Evolutionary conservation across 1,140 invertebrate species (phyloP).

Genomic region (Drosophila pseudoobscura): DNA sequence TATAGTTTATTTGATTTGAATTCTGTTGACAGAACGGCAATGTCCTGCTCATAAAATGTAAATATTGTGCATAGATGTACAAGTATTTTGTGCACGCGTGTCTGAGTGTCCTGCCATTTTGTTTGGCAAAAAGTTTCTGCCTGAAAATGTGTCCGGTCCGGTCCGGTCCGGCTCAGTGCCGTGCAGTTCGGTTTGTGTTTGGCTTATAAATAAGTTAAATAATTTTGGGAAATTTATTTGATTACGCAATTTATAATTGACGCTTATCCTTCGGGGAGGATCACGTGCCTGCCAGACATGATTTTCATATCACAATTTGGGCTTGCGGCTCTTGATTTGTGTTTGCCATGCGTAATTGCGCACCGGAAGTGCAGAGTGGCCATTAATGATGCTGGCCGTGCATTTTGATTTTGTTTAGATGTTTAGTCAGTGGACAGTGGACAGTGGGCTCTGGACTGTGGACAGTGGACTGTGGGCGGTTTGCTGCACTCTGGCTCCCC

Average conservation of each 20-base stretch:
- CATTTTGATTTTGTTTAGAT: slow-evolving; percentile 29
- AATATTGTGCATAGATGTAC: slow-evolving; percentile 31
- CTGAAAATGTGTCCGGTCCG: not conserved
- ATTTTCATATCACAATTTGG: slow-evolving; percentile 56
- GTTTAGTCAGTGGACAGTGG: slow-evolving; percentile 6
- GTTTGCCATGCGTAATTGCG: slow-evolving; percentile 76
- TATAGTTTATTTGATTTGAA: slow-evolving; percentile 68
- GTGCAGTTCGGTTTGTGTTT: slow-evolving; percentile 17
- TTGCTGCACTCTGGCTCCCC: slow-evolving; percentile 30
- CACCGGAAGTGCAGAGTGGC: slow-evolving; percentile 64
- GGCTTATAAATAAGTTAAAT: slow-evolving; percentile 64
- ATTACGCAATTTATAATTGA: slow-evolving; percentile 73
- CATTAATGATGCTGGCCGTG: slow-evolving; percentile 66
- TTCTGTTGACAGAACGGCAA: slow-evolving; percentile 49
- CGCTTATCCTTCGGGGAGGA: slow-evolving; percentile 47
- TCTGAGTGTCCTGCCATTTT: slow-evolving; percentile 3
- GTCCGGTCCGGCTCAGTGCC: not conserved
- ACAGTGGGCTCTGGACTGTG: not conserved
- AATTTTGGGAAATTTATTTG: slow-evolving; percentile 65
- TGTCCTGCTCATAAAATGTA: slow-evolving; percentile 48
- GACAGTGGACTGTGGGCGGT: not conserved
- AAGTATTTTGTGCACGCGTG: too few species aligned
- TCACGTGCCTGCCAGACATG: slow-evolving; percentile 53
- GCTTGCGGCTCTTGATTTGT: slow-evolving; percentile 61
- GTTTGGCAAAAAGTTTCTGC: slow-evolving; percentile 28